phyloP scores from a whole-genome alignment of 2,113 vertebrate species.

The Pseudolaguvia tuberculata region DNA sequence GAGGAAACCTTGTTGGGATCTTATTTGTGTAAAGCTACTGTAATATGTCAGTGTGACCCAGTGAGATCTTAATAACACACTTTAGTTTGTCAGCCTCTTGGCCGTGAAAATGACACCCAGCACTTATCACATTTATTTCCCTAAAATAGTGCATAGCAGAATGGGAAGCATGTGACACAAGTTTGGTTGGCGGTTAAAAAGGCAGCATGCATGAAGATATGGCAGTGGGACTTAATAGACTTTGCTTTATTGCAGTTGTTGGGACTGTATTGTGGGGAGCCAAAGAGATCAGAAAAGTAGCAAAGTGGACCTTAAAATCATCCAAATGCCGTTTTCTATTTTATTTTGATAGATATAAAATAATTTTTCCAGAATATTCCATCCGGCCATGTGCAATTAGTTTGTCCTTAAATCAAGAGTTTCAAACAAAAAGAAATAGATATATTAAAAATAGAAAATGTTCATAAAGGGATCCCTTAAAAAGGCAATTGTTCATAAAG shows the following conservation, averaged over 20 bases:
- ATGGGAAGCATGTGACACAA: slow-evolving; percentile 45
- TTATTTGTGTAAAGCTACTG: slow-evolving; percentile 24
- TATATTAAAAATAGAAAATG: too few relatives aligned
- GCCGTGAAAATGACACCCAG: slow-evolving; percentile 35
- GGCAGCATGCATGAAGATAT: slow-evolving; percentile 21
- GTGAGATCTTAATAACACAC: slow-evolving; percentile 31
- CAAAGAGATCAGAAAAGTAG: slow-evolving; percentile 4
- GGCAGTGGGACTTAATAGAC: slow-evolving; percentile 17
- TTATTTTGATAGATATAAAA: too few relatives aligned
- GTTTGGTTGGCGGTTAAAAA: slow-evolving; percentile 24
- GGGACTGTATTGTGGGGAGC: neutral
- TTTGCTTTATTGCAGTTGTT: slow-evolving; percentile 23
- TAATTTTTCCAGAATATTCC: too few relatives aligned
- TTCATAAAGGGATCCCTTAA: too few relatives aligned
- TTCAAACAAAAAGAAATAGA: too few relatives aligned
- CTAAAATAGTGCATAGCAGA: slow-evolving; percentile 61
- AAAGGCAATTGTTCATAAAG: too few relatives aligned
- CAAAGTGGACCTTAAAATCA: too few relatives aligned
- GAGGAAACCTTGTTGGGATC: slow-evolving; percentile 22
- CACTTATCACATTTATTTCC: slow-evolving; percentile 61
- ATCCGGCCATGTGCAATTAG: too few relatives aligned
- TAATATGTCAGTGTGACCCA: slow-evolving; percentile 26
- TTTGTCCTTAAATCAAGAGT: too few relatives aligned
- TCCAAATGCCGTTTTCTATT: too few relatives aligned
- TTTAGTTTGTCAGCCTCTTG: slow-evolving; percentile 30